Evolutionary conservation across 2,797 vertebrate species (phyloP), one percentile per base, ranked within the genome.

Genomic region (Urocyon cinereoargenteus): DNA sequence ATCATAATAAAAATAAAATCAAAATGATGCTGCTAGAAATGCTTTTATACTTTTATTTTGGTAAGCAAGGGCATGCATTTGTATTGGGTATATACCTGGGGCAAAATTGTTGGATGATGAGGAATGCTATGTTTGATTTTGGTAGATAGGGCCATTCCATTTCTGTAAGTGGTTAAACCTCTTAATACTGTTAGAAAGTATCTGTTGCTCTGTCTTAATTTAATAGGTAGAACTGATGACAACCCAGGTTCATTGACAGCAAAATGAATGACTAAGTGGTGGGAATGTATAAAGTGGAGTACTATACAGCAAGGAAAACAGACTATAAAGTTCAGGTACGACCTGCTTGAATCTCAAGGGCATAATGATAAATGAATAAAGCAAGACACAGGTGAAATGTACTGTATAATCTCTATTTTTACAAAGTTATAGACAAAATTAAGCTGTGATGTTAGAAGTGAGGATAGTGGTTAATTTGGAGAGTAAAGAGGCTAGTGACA

Each of bases 1-100:
- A 92, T 84, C 84, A n/a, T 40, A n/a, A 64, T 82, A 57, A 96
- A 89, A 90, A 91, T 53, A 90, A 92, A 96, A 40, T 21, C 40
- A 40, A 3, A 90, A 57, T 75, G 10, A n/a, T 55, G 34, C 51
- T 78, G 15, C 49, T 45, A 45, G 40, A 36, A 70, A 40, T 49
- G 5, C 28, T 73, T 21, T 55, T 28, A n/a, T 10, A 28, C 51
- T 51, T 90, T 88, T 66, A 40, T 78, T 91, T 94, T 91, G 36
- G 21, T 66, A 86, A 88, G 73, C 61, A 75, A 82, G 8, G 34
- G 5, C 2, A 6, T 57, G 10, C 1, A 24, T 90, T 95, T 97
- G 53, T 95, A 64, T 62, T 51, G 51, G 53, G n/a, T 49, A 1
- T 75, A 18, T 62, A 70, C 6, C 2, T 87, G 57, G 14, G 79